Evolutionary conservation across 2,888 invertebrate species (phyloP).

Genomic region (Hirtodrosophila duncani): DNA sequence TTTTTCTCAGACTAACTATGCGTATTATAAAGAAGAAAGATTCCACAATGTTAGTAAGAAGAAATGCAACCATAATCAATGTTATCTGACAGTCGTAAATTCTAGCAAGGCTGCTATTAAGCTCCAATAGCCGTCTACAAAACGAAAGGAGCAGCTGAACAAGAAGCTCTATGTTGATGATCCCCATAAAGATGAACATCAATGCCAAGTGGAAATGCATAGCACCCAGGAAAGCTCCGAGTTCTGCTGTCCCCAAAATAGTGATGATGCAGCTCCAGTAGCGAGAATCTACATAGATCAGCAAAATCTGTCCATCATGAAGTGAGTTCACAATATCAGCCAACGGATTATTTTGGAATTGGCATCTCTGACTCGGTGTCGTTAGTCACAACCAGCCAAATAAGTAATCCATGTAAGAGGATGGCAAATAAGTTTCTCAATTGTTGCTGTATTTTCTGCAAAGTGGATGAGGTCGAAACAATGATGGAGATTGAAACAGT

Average conservation of each 20-base stretch:
- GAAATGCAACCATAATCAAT: conserved; percentile 8
- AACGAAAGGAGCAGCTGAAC: neutral
- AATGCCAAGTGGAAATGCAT: conserved; percentile 18
- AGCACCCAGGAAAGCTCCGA: neutral
- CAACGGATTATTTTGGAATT: conserved; percentile 14
- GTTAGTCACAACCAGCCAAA: neutral
- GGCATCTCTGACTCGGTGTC: fast-evolving
- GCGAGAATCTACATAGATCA: conserved; percentile 24
- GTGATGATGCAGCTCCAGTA: neutral
- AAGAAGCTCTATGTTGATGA: conserved; percentile 21
- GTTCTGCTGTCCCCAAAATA: neutral
- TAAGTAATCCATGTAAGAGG: neutral
- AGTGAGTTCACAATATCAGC: conserved; percentile 8
- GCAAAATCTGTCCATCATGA: neutral
- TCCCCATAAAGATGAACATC: conserved; percentile 19
- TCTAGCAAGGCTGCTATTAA: conserved; percentile 2
- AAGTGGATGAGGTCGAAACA: no score
- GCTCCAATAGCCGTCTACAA: conserved; percentile 7
- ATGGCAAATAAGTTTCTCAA: no score
- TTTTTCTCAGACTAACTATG: conserved; percentile 13
- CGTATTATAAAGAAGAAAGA: conserved; percentile 36
- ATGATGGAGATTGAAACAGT: no score
- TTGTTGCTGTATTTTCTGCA: no score
- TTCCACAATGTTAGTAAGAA: conserved; percentile 20
- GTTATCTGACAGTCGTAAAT: conserved; percentile 24